Evolutionary conservation across 2,888 invertebrate genomes (phyloP).

Genomic region (Ormyrus rosae): DNA sequence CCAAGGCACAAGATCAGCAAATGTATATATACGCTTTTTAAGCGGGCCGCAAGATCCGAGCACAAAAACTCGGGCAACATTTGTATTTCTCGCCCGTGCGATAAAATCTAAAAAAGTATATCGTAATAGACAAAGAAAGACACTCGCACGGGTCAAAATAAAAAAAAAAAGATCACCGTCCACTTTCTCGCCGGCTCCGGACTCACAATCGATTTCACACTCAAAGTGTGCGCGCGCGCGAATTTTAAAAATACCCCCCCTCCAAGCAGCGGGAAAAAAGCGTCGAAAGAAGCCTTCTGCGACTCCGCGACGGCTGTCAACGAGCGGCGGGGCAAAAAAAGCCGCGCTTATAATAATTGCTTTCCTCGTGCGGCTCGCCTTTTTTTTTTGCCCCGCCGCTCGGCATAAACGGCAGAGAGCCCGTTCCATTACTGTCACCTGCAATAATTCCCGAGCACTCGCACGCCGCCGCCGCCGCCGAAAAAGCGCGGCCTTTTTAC

Average conservation of each 20-base stretch:
- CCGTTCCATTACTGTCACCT: conserved; percentile 13
- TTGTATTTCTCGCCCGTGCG: neutral
- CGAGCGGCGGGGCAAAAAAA: neutral
- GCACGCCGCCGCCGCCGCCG: no score
- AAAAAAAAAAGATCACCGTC: neutral
- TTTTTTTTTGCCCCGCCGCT: neutral
- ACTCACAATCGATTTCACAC: conserved; percentile 22
- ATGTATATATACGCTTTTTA: no score
- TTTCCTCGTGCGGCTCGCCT: conserved; percentile 14
- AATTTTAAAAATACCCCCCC: conserved; percentile 17
- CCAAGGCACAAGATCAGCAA: no score
- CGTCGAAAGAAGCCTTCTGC: neutral
- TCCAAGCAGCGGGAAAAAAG: neutral
- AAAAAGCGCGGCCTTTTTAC: neutral
- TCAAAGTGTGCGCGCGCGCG: neutral
- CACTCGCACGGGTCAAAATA: neutral
- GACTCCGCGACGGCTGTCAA: no score
- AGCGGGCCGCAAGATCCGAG: no score
- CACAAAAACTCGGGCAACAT: no score
- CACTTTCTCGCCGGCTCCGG: conserved; percentile 2
- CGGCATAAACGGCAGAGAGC: neutral
- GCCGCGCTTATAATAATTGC: neutral
- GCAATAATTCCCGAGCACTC: neutral
- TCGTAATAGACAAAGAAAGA: neutral
- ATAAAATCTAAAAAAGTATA: neutral